Evolutionary conservation across 2,797 vertebrate species (phyloP).

Genomic region (Esox masquinongy): DNA sequence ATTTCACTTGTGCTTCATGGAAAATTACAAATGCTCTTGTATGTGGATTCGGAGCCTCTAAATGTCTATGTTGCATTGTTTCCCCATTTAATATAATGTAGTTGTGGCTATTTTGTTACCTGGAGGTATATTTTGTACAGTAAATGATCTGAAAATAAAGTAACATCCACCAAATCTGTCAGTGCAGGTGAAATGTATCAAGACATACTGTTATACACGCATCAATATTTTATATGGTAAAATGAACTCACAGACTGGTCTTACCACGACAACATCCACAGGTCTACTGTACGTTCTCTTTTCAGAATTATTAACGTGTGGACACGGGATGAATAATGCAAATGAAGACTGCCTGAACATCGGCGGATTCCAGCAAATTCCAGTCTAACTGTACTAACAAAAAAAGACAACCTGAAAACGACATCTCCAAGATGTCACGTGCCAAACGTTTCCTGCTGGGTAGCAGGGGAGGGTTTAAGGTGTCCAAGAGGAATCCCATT

Average conservation of each 20-base stretch:
- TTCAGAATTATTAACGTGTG: too few species aligned
- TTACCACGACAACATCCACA: too few species aligned
- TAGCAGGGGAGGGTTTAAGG: constrained; percentile 18
- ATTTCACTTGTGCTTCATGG: constrained; percentile 34
- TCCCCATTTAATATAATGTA: background rate
- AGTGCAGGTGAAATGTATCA: background rate
- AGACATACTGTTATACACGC: background rate
- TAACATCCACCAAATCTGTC: constrained; percentile 27
- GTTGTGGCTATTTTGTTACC: constrained; percentile 74
- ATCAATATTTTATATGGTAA: background rate
- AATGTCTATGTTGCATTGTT: constrained; percentile 47
- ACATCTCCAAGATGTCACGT: background rate
- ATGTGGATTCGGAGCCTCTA: constrained; percentile 34
- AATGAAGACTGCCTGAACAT: too few species aligned
- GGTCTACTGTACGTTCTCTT: too few species aligned
- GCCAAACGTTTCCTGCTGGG: background rate
- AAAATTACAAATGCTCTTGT: constrained; percentile 24
- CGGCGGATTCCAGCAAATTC: too few species aligned
- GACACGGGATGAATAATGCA: too few species aligned
- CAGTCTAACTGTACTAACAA: too few species aligned
- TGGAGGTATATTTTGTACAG: constrained; percentile 75
- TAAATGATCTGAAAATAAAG: constrained; percentile 73
- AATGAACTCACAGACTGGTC: too few species aligned
- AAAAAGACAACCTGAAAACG: background rate
- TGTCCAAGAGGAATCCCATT: constrained; percentile 55